These are phyloP conservation scores for Limonius californicus DNA, from an alignment of 1,140 invertebrate genomes.

Conservation along the genomic window DNA sequence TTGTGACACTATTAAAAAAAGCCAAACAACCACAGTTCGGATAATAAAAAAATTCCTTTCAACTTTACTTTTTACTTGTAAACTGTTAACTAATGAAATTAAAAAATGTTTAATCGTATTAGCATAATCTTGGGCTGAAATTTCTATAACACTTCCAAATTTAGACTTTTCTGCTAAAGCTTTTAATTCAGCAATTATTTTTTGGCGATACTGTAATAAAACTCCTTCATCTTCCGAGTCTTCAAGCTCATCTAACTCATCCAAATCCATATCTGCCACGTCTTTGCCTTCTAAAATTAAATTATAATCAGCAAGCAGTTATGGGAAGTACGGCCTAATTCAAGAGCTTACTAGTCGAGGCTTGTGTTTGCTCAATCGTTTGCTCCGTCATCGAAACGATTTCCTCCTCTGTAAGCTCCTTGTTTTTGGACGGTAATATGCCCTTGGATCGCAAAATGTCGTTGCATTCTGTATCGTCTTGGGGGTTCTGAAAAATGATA, in stretches of 20 bases:
- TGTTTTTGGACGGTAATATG: slow-evolving; percentile 82
- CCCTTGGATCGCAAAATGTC: slow-evolving; percentile 87
- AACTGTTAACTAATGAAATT: too few species aligned
- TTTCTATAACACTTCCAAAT: slow-evolving; percentile 85
- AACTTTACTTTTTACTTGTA: too few species aligned
- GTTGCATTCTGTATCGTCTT: slow-evolving; percentile 98
- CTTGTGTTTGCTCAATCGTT: slow-evolving; percentile 71
- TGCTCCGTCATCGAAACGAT: slow-evolving; percentile 85
- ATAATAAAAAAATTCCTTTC: too few species aligned
- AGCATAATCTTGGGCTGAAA: slow-evolving; percentile 90
- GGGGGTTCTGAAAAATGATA: slow-evolving; percentile 84
- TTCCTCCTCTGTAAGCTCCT: slow-evolving; percentile 85
- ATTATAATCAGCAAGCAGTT: slow-evolving; percentile 12
- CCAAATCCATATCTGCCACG: slow-evolving; percentile 74
- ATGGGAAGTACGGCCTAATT: background rate
- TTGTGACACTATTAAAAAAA: too few species aligned
- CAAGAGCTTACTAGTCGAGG: slow-evolving; percentile 18
- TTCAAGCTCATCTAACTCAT: slow-evolving; percentile 89
- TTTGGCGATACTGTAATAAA: slow-evolving; percentile 72
- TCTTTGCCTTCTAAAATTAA: slow-evolving; percentile 56
- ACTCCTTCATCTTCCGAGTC: slow-evolving; percentile 92
- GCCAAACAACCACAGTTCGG: too few species aligned
- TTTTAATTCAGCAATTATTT: slow-evolving; percentile 84
- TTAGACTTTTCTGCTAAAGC: slow-evolving; percentile 65
- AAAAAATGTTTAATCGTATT: too few species aligned